A percentile compares a stretch with the other conserved stretches of the same genome.
phyloP scores from a whole-genome alignment of 2,113 vertebrate species.

The Todiramphus chloris region DNA sequence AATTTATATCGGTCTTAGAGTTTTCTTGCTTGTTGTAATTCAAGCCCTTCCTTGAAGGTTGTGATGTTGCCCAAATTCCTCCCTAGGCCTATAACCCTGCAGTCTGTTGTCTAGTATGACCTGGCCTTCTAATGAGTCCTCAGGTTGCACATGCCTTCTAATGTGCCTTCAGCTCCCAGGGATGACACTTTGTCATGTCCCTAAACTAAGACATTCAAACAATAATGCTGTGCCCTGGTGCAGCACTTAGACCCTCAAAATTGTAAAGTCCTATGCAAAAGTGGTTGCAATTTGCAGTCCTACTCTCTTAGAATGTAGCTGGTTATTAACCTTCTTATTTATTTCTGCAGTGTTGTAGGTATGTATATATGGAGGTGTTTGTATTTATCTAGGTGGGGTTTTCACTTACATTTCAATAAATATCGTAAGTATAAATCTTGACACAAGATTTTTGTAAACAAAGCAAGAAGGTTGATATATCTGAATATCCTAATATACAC shows the following conservation, averaged over 20 bases:
- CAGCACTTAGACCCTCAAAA: background rate
- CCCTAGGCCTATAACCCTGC: background rate
- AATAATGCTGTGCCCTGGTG: background rate
- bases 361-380: background rate
- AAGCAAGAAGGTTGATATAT: background rate
- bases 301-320: background rate
- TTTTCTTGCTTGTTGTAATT: constrained; percentile 35
- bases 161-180: background rate
- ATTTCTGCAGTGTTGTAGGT: background rate
- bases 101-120: background rate
- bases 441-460: background rate
- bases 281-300: background rate
- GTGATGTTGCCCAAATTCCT: background rate
- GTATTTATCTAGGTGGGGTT: background rate
- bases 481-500: background rate
- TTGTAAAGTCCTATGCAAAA: background rate
- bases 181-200: fast-evolving
- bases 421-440: background rate
- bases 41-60: background rate
- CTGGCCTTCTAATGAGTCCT: background rate
- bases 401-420: background rate
- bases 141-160: background rate
- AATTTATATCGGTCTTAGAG: constrained; percentile 35
- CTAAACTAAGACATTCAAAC: background rate
- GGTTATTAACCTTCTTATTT: background rate